These are phyloP conservation scores for Apostichopus leukothele DNA, from an alignment of 53 echinoderm and acorn worm species.

Conservation along the genomic window DNA sequence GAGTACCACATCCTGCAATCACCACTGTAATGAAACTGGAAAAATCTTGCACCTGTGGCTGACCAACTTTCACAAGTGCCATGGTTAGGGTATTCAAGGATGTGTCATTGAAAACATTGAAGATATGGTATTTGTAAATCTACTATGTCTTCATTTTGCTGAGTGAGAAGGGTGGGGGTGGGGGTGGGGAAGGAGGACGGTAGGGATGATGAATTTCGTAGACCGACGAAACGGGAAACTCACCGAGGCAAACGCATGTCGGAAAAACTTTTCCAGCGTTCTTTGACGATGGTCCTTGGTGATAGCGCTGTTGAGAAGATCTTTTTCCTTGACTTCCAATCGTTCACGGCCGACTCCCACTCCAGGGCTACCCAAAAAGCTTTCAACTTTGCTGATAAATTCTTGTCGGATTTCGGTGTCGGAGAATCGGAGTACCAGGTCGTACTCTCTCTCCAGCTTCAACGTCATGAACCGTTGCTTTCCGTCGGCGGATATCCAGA, in stretches of 20 bases:
- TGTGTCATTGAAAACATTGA: too few species aligned
- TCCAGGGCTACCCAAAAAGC: slow-evolving; percentile 79
- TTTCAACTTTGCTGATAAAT: slow-evolving; percentile 83
- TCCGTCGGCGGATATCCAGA: slow-evolving; percentile 80
- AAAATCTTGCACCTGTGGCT: too few species aligned
- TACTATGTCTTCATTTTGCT: too few species aligned
- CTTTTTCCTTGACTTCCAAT: slow-evolving; percentile 73
- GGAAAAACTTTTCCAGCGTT: slow-evolving; percentile 87
- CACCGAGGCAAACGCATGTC: slow-evolving; percentile 91
- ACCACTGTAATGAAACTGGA: too few species aligned
- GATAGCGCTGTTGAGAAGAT: slow-evolving; percentile 73
- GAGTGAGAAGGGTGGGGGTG: too few species aligned
- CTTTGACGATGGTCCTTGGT: slow-evolving; percentile 88
- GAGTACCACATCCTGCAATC: too few species aligned
- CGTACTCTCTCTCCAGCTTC: slow-evolving; percentile 90
- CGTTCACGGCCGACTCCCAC: slow-evolving; percentile 85
- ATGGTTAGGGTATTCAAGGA: too few species aligned
- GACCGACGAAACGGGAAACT: neutral
- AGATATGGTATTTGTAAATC: too few species aligned
- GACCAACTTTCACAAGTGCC: too few species aligned
- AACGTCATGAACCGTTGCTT: slow-evolving; percentile 65
- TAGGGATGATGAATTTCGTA: neutral
- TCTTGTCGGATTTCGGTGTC: slow-evolving; percentile 63
- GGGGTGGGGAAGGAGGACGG: too few species aligned
- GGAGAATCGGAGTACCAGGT: slow-evolving; percentile 84